Base-by-base conservation (phyloP, 2,113 vertebrate genomes). In the Lethenteron camtschaticum region DNA sequence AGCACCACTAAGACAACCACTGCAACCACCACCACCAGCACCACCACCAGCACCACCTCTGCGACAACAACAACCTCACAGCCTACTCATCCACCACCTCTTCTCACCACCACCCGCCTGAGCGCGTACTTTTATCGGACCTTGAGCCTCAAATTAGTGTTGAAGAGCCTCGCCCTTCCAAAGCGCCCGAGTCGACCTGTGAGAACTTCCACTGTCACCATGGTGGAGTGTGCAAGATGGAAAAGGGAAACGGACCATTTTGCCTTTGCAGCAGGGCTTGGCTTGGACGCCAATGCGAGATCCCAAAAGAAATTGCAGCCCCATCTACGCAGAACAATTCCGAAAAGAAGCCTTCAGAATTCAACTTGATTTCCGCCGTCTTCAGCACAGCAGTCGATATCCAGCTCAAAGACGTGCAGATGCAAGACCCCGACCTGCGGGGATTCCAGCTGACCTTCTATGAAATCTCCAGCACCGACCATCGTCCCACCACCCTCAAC, bases 401-500 rank as follows among this genome's bases (percentile, higher is more conserved):
- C 71, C 83, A 85, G 71, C 78, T 99, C 68, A 83, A 87, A 72
- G 84, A 76, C 70, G 92, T 86, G 69, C 69, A 85, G 41, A 80
- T 84, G 75, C 79, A 76, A 58, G 78, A 79, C 0, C 79, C 76
- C 0, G 79, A 85, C 71, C 82, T 90, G 68, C 83, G 78, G 57
- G 86, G 85, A 56, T 85, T 96, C 68, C 86, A 86, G 55, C 76
- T 96, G 66, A 96, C 86, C 55, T 95, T 94, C 75, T 80, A 85
- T 2, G 95, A 89, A 74, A 83, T 95, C 56, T 95, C 87, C 0
- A 90, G 90, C 4, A 82, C 79, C 0, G 90, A 99, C 76, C 86
- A 84, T 72, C 82, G 94, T 58, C 82, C 84, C 0, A 82, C 86
- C 71, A 85, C 85, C 3, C 82, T 95, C 70, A 83, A 80, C 68